Evolutionary conservation across 2,113 vertebrate genomes (phyloP).

Genomic region (Desmodus rotundus): DNA sequence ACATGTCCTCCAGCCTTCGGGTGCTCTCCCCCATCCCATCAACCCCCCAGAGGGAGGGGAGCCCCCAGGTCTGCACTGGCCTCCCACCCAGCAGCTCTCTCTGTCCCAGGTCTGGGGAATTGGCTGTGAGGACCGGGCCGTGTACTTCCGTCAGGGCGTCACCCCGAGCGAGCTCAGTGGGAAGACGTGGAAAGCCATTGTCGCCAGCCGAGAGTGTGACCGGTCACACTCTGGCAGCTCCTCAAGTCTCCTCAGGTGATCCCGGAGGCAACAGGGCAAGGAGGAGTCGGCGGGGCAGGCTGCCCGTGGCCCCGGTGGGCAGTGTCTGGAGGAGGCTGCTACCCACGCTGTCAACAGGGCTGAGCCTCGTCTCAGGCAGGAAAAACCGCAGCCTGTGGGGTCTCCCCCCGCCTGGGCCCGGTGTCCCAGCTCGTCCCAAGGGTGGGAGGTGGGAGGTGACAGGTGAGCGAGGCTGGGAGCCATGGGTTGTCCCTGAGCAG

Average conservation of each 20-base stretch:
- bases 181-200: slow-evolving; percentile 92
- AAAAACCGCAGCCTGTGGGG: neutral
- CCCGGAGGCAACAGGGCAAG: accelerated
- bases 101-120: slow-evolving; percentile 91
- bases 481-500: accelerated
- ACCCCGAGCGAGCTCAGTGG: slow-evolving; percentile 94
- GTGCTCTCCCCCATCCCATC: accelerated
- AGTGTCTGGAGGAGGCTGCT: neutral
- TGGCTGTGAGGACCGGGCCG: slow-evolving; percentile 85
- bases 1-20: neutral
- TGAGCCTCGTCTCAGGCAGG: too few relatives aligned
- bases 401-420: neutral
- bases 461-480: neutral
- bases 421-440: neutral
- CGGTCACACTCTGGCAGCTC: slow-evolving; percentile 90
- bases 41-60: neutral
- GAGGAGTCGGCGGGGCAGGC: accelerated
- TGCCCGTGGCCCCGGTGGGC: neutral
- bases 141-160: slow-evolving; percentile 94
- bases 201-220: slow-evolving; percentile 85
- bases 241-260: slow-evolving; percentile 90
- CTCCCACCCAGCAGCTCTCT: neutral
- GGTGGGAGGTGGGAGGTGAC: neutral
- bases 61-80: neutral
- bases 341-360: neutral